Base-by-base conservation (phyloP, 1,140 invertebrate genomes). In the Diorhabda elongata region DNA sequence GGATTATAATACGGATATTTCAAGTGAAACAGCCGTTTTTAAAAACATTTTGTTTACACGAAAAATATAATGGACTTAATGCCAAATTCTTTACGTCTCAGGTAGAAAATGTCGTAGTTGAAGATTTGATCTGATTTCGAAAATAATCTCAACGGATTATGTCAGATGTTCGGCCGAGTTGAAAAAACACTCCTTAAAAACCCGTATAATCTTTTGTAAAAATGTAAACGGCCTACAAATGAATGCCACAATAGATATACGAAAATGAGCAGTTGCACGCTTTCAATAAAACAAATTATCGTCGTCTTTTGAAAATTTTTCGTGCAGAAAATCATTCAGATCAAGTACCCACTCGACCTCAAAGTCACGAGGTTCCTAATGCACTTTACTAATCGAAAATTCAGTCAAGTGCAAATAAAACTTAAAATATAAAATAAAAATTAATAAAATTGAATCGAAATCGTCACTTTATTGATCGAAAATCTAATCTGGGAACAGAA, bases 141-240 rank as follows among this genome's bases (percentile, higher is more conserved):
- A 9, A 62, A 11, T 62, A 62, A 62, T 62, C 61, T 62, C 61
- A n/a, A 7, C 61, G 44, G 61, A 62, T 62, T 44, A 62, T 42
- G 42, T 62, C 44, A 62, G 61, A 44, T 62, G 61, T 47, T 43
- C 61, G 11, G 43, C 26, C 42, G 44, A 44, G 61, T 62, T n/a
- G 61, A 62, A 62, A 62, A 62, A 8, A 44, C 7, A 42, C 42
- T 62, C n/a, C 61, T 62, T 62, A 62, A 62, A 62, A 62, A 44
- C 61, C 61, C 26, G 26, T 11, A 62, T 62, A 62, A 62, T 62
- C 61, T 62, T 62, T 62, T 62, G 61, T 62, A 43, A 62, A 62
- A 44, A 62, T n/a, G 42, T 41, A 62, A 62, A 44, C 6, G 61
- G 44, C 6, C 61, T 11, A 62, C 61, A 44, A 62, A 42, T 11